Conservation (phyloP, 2,113 vertebrate genomes). For the Microcebus tavaratra region DNA sequence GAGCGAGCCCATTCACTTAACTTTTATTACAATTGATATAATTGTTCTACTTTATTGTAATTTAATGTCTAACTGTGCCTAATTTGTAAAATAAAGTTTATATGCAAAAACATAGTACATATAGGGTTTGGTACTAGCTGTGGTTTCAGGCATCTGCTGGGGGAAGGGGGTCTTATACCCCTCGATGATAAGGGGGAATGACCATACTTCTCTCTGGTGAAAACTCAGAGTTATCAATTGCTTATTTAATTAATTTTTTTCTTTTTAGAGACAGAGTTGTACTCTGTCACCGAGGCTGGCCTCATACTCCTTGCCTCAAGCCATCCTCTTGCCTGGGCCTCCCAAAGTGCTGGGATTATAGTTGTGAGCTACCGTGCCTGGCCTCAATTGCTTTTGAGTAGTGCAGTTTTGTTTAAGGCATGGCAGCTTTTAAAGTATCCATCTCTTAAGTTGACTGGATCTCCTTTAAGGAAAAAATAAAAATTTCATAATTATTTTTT, state of each 20-base stretch:
- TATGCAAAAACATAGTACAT: not conserved
- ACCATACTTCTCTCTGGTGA: not conserved
- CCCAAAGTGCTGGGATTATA: too few species aligned
- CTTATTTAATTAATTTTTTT: too few species aligned
- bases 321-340: too few species aligned
- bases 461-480: not conserved
- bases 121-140: not conserved
- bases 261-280: not conserved
- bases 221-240: not conserved
- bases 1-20: not conserved
- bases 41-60: not conserved
- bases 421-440: not conserved
- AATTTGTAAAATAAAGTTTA: not conserved
- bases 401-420: conserved; percentile 1
- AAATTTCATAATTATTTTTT: not conserved
- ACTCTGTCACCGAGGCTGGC: too few species aligned
- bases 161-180: not conserved
- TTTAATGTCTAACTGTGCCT: not conserved
- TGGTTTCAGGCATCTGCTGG: not conserved
- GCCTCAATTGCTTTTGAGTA: not conserved
- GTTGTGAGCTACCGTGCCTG: too few species aligned
- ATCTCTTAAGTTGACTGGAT: not conserved
- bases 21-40: not conserved
- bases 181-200: too few species aligned
- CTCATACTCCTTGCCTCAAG: too few species aligned